Conservation (phyloP, 2,888 invertebrate species). For the Agriotes lineatus region DNA sequence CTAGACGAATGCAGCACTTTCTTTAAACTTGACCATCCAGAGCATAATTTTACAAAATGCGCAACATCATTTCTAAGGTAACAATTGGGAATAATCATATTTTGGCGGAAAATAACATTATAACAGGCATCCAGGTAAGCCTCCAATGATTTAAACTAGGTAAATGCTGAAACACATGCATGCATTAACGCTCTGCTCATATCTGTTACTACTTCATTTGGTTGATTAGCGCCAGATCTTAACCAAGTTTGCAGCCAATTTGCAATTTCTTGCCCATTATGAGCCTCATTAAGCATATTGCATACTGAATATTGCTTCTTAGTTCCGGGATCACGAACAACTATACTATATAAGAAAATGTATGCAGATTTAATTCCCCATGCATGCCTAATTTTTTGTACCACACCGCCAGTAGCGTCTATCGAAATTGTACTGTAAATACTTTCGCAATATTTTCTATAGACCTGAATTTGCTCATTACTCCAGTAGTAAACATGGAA, state of each 20-base stretch:
- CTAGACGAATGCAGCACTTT: too few relatives aligned
- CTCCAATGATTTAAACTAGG: constrained; percentile 21
- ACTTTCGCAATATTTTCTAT: not conserved
- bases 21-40: constrained; percentile 24
- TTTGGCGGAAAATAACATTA: too few relatives aligned
- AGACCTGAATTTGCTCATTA: too few relatives aligned
- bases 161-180: constrained; percentile 25
- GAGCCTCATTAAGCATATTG: too few relatives aligned
- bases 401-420: not conserved
- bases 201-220: too few relatives aligned
- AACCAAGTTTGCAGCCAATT: too few relatives aligned
- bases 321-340: too few relatives aligned
- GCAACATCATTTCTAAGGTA: not conserved
- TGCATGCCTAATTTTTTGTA: not conserved
- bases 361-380: not conserved
- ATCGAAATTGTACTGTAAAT: not conserved
- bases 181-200: too few relatives aligned
- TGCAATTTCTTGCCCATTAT: too few relatives aligned
- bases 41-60: not conserved
- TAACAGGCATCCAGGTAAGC: too few relatives aligned
- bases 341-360: constrained; percentile 2
- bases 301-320: constrained; percentile 9
- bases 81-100: too few relatives aligned
- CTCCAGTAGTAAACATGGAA: constrained; percentile 25
- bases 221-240: too few relatives aligned